These are phyloP conservation scores for Silvanus unidentatus DNA, from an alignment of 2,888 invertebrate species.

Conservation along the genomic window DNA sequence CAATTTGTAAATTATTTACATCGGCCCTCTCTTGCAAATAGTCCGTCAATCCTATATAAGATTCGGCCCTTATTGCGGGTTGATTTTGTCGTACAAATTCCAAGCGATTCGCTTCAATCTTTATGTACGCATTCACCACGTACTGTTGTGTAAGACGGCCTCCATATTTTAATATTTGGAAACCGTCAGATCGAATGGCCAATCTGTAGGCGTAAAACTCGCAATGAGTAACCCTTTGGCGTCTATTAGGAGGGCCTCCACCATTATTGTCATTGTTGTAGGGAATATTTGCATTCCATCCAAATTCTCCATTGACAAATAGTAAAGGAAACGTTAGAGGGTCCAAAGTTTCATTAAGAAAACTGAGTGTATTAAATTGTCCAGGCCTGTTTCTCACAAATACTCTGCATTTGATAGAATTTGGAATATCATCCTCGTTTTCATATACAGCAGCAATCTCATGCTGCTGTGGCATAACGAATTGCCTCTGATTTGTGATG, in stretches of 20 bases:
- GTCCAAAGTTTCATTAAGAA: not conserved
- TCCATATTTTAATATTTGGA: not conserved
- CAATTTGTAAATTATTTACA: no score
- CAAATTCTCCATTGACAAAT: not conserved
- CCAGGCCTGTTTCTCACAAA: not conserved
- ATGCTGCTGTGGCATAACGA: not conserved
- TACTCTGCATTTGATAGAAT: not conserved
- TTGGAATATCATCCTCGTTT: not conserved
- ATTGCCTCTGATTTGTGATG: not conserved
- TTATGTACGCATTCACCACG: not conserved
- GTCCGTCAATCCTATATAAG: not conserved
- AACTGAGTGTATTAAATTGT: not conserved
- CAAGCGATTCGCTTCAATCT: conserved; percentile 2
- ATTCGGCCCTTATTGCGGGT: not conserved
- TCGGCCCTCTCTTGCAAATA: no score
- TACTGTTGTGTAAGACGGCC: not conserved
- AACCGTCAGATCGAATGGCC: not conserved
- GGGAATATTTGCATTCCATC: not conserved
- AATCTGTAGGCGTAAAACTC: not conserved
- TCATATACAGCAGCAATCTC: not conserved
- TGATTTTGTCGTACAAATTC: not conserved
- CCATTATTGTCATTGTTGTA: not conserved
- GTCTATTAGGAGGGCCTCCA: not conserved
- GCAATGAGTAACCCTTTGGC: not conserved
- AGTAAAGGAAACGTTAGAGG: not conserved